Base-by-base conservation (phyloP, 2,797 vertebrate genomes). In the Stomatorhinus walkeri region DNA sequence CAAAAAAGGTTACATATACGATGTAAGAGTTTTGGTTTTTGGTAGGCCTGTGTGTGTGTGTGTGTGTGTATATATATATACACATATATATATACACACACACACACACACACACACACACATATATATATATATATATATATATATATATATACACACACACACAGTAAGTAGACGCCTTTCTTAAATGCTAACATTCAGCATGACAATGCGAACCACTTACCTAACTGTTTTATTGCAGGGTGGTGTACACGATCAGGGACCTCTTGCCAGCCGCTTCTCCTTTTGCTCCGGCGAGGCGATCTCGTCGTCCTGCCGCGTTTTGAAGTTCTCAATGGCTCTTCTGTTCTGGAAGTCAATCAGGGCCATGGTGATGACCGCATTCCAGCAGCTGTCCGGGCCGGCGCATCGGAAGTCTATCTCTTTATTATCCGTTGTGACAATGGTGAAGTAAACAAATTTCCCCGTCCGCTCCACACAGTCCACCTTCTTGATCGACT, bases 401-500 rank as follows among this genome's bases (percentile, higher is more conserved):
- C 95, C 96, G 0, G 96, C 90, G 93, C 97, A 98, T 92, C 98
- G 95, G 95, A 99, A 99, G 92, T 99, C 98, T 91, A 99, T 98
- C 95, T 99, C 98, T 91, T 97, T 97, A 93, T 96, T 95, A 94
- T 98, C 97, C 5, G 96, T 98, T 91, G 98, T 99, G 54, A 99
- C 98, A 91, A 99, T 97, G 92, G 98, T 99, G 95, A 99, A 99
- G 93, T 99, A 99, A 93, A 98, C 95, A 94, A 98, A 97, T 92
- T 97, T 98, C 93, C 97, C 97, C 61, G 97, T 98, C 93, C 97
- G 96, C 96, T 99, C 98, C 95, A 99, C 98, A 91, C 98, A 98
- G 94, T 99, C 98, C 95, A 99, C 96, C 91, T 98, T 99, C 94
- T 96, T 96, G 92, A 99, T 97, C 93, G 95, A 94, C 95, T 97